phyloP scores from a whole-genome alignment of 2,113 vertebrate species.

The Chloebia gouldiae region DNA sequence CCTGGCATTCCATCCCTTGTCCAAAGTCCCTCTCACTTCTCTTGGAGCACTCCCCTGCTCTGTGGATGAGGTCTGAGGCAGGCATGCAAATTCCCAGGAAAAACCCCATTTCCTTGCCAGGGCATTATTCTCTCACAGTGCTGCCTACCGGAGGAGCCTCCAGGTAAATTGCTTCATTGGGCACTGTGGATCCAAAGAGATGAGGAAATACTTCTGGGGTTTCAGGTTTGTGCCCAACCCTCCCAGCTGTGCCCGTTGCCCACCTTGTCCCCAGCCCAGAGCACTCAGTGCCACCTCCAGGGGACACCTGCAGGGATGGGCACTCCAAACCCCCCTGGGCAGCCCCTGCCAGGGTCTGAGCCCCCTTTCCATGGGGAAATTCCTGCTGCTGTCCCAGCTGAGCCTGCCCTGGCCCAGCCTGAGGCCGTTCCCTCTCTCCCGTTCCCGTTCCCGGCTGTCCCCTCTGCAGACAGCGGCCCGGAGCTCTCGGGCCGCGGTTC shows the following conservation, averaged over 20 bases:
- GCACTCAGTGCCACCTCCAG: too few relatives aligned
- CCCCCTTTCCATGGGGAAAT: not conserved
- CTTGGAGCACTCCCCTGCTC: accelerated
- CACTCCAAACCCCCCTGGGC: not conserved
- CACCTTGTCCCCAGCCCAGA: too few relatives aligned
- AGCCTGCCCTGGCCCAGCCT: not conserved
- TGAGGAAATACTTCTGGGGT: not conserved
- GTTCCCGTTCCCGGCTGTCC: not conserved
- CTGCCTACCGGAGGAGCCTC: not conserved
- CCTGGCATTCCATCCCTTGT: accelerated
- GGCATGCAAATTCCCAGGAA: not conserved
- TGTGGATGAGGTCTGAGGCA: not conserved
- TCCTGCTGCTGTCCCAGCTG: not conserved
- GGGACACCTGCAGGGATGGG: too few relatives aligned
- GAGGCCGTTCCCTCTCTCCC: not conserved
- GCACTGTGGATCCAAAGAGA: not conserved
- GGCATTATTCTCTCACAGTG: not conserved
- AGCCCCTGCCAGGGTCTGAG: not conserved
- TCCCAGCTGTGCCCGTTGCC: too few relatives aligned
- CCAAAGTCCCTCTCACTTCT: not conserved
- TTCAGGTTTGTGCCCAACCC: not conserved
- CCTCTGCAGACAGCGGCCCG: not conserved
- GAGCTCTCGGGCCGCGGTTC: not conserved
- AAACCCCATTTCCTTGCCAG: not conserved
- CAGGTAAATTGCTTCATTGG: not conserved